Base-by-base conservation (phyloP, 2,888 invertebrate genomes). In the Syrista parreyssii region DNA sequence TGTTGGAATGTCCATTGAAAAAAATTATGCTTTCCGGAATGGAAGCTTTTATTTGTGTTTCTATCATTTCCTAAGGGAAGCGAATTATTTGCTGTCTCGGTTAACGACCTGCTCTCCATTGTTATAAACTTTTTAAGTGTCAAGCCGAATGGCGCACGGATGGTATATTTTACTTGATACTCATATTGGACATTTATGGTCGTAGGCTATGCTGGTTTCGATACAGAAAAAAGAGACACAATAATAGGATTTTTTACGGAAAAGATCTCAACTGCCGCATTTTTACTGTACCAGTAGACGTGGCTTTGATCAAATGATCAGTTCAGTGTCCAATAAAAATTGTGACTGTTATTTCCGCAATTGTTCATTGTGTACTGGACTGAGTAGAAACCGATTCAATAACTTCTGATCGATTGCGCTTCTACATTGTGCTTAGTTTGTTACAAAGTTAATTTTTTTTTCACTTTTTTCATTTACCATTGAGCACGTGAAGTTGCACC, bases 401-500 rank as follows among this genome's bases (percentile, higher is more conserved):
- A 55, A 55, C 23, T 55, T 15, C 40, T 40, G 9, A 23, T 55
- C 23, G 55, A 55, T 55, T 23, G 23, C 23, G 9, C 55, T 6
- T 23, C 6, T 55, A 23, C 2, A 0, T 9, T 15, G 40, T 55
- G 23, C 0, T 55, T 9, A 55, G 2, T 9, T 23, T 23, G 4
- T 9, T 34, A 6, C 34, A 34, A 34, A 23, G 9, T 55, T 23
- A 9, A 55, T 55, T 75, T 3, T 2, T 6, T 55, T 0, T 36
- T 11, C 3, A 30, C 0, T 74, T 71, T 71, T 79, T 77, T 68
- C 78, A 89, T 92, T 93, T 92, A 95, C 95, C 95, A 89, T 94
- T 95, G 81, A 95, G 91, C 78, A 95, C 95, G 86, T 95, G 95
- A 78, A 95, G 94, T 88, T 95, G 94, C 77, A 95, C 94, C 36